Base-by-base conservation (phyloP, 1,140 invertebrate genomes). In the Schmidtea mediterranea region DNA sequence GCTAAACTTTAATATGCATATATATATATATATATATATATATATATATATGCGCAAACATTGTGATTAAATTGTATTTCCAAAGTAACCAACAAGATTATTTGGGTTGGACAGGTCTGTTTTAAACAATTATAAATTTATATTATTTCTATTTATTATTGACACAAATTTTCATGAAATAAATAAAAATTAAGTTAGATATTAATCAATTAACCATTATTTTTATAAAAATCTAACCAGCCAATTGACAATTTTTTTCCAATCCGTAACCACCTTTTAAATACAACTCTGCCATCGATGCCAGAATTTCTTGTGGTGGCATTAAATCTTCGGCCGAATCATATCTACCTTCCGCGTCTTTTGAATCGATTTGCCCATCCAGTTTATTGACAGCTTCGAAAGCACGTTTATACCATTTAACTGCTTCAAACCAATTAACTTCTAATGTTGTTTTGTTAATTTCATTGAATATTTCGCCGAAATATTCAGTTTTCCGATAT, bases 251-350 rank as follows among this genome's bases (percentile, higher is more conserved):
- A 45, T 38, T 61, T 62, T 59, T 23, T 59, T 55, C 52, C 15
- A 71, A 54, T 1, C 61, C 63, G 56, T 62, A 57, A 0, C 67
- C 69, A 16, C 72, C 71, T 36, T 62, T 49, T 19, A 55, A 50
- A 46, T 68, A 70, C 55, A 74, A 59, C 37, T 67, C 62, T 3
- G 70, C 72, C 57, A 68, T 65, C 37, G 63, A 61, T 16, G 69
- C 69, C 48, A 67, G 49, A 18, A 74, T 56, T 43, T 57, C 55
- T 57, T 72, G 71, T 8, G 53, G 21, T 18, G 61, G 61, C 54
- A 62, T 57, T 49, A 63, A 61, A 21, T 62, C 55, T 53, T 61
- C 60, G 13, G 61, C 60, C 22, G 57, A 59, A 53, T 70, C 66
- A 52, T 56, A 68, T 45, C 43, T 21, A 5, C 62, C 62, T 43